Base-by-base conservation (phyloP, 1,140 invertebrate species). In the Hydropsyche tenuis region DNA sequence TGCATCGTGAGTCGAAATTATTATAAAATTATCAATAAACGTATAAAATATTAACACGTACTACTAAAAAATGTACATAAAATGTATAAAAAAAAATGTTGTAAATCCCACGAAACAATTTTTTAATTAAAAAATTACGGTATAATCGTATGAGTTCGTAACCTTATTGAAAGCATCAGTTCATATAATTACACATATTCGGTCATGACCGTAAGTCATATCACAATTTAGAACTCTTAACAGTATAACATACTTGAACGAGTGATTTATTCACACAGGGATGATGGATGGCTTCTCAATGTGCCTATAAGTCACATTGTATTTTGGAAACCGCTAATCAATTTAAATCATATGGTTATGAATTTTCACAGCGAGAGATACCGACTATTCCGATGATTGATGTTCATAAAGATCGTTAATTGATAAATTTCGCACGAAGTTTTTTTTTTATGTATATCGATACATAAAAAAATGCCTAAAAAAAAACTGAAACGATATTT, bases 21-120 rank as follows among this genome's bases (percentile, higher is more conserved):
- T 69, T 76, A 60, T 72, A 76, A 76, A 73, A 76, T 74, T 48
- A 45, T 46, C 20, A 22, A 45, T 68, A 60, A 25, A 48, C 4
- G 7, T 68, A 48, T 68, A 46, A 43, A 27, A 68, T 68, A 68
- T 68, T 6, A 3, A 60, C 23, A 56, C 18, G 20, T 56, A 23
- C 18, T n/a, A 37, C 30, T 37, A 37, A 37, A 37, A 37, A 37
- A 37, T n/a, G n/a, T n/a, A 9, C 30, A 37, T 3, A 37, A 37
- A 37, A 37, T 37, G 30, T 37, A 37, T 37, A 9, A 37, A 37
- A 37, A 37, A 37, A 37, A 37, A 37, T 53, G 48, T 2, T 12
- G 45, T n/a, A 2, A 9, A 5, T 53, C 16, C 16, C 48, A 37
- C 30, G 30, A 37, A 4, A 37, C 30, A 4, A 20, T n/a, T 16